Evolutionary conservation across 2,113 vertebrate species (phyloP).

Genomic region (Zapornia atra): DNA sequence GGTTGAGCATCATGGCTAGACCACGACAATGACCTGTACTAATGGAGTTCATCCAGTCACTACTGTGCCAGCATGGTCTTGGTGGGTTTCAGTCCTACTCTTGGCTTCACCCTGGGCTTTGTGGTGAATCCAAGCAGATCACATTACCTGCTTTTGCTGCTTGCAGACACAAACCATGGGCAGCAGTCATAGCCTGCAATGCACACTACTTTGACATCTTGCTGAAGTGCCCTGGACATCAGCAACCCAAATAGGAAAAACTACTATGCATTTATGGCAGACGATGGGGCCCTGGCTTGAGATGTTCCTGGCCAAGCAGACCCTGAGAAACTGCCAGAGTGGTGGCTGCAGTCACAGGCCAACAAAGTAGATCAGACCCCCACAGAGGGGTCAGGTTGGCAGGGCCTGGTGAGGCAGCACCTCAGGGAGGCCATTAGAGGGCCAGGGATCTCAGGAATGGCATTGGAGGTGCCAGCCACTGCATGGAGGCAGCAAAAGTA

Average conservation of each 20-base stretch:
- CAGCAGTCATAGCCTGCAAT: not conserved
- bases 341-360: not conserved
- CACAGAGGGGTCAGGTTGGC: rapidly evolving
- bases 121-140: not conserved
- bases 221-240: not conserved
- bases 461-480: rapidly evolving
- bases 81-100: rapidly evolving
- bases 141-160: not conserved
- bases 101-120: not conserved
- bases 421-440: rapidly evolving
- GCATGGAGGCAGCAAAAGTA: not conserved
- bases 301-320: not conserved
- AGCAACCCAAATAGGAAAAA: not conserved
- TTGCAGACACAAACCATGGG: not conserved
- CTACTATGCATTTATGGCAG: not conserved
- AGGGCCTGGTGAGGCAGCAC: rapidly evolving
- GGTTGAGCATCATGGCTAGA: not conserved
- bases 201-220: not conserved
- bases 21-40: rapidly evolving
- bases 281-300: rapidly evolving
- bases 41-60: not conserved
- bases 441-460: rapidly evolving
- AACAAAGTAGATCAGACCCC: not conserved
- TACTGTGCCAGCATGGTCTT: not conserved
- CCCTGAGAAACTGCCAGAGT: not conserved